A percentile compares a stretch with the other conserved stretches of the same genome.
phyloP scores from a whole-genome alignment of 1,140 invertebrate species.

The Heliconius hermathena region DNA sequence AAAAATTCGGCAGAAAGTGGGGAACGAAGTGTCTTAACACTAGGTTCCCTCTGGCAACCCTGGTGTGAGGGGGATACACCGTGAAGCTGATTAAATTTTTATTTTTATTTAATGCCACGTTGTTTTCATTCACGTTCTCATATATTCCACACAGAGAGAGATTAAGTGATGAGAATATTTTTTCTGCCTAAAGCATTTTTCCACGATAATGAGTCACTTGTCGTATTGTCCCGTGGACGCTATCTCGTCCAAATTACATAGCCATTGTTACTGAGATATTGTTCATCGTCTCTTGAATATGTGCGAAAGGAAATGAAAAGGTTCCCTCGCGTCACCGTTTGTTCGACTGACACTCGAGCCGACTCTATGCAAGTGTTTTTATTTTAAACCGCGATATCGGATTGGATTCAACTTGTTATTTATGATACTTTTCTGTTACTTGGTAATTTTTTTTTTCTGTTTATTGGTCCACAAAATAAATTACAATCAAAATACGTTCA shows the following conservation, averaged over 20 bases:
- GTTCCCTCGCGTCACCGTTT: conserved; percentile 58
- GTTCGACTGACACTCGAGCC: conserved; percentile 41
- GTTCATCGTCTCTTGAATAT: conserved; percentile 72
- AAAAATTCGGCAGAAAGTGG: too few species aligned
- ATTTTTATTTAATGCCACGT: not conserved
- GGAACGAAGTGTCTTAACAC: too few species aligned
- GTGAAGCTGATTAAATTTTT: too few species aligned
- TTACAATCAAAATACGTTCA: too few species aligned
- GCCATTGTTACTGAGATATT: conserved; percentile 76
- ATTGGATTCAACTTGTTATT: not conserved
- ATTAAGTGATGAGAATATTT: conserved; percentile 49
- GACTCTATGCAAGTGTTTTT: conserved; percentile 10
- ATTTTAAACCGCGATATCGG: conserved; percentile 19
- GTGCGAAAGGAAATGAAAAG: conserved; percentile 75
- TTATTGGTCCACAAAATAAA: too few species aligned
- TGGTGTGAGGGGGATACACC: too few species aligned
- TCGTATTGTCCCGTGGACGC: conserved; percentile 71
- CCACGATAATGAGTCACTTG: conserved; percentile 78
- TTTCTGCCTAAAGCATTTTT: conserved; percentile 69
- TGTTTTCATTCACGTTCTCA: not conserved
- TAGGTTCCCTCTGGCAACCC: too few species aligned
- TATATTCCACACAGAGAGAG: conserved; percentile 28
- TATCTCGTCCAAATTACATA: conserved; percentile 75
- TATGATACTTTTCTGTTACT: not conserved
- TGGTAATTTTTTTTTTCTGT: too few species aligned